Base-by-base conservation (phyloP, 2,888 invertebrate genomes). In the Campoplex nolae region DNA sequence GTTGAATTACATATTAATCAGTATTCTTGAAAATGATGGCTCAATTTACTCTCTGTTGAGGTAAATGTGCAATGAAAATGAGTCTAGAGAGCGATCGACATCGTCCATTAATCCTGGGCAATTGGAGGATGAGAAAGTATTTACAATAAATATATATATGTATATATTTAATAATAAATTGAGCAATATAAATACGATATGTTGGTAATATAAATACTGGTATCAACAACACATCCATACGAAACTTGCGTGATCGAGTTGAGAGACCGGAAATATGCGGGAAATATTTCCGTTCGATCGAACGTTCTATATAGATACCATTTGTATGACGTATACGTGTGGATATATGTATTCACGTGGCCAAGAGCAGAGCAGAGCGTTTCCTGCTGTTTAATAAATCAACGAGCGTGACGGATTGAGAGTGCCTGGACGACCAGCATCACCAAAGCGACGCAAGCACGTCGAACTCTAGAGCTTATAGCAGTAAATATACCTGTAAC, bases 341-440 rank as follows among this genome's bases (percentile, higher is more conserved):
- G 32, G 42, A 74, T 54, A 28, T 70, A 74, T 54, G 18, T 70
- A 70, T 76, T 13, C 32, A 35, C 56, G 83, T 76, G 48, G 54
- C 71, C 67, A 83, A 58, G 48, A 54, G 75, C 54, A 70, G 28
- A 84, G 58, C 79, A 38, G 23, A 23, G 74, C 62, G 58, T 76
- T 83, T 71, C 83, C 71, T 79, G 78, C 71, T 82, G 83, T 86
- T 89, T 83, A 85, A 88, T 88, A 89, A 88, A 85, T 89, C 86
- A 85, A 74, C 82, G 75, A 77, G 78, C 86, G 73, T 88, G 86
- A 87, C 88, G 81, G 85, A 86, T 86, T 48, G 83, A 76, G 76
- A 82, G 68, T 70, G 65, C 42, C 54, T 70, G 32, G 48, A 76
- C 65, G 83, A 77, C 54, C 62, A 62, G 68, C 80, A 80, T 77